Evolutionary conservation across 2,797 vertebrate genomes (phyloP), one percentile per base, ranked within the genome.

Genomic region (Sorex maritimensis): DNA sequence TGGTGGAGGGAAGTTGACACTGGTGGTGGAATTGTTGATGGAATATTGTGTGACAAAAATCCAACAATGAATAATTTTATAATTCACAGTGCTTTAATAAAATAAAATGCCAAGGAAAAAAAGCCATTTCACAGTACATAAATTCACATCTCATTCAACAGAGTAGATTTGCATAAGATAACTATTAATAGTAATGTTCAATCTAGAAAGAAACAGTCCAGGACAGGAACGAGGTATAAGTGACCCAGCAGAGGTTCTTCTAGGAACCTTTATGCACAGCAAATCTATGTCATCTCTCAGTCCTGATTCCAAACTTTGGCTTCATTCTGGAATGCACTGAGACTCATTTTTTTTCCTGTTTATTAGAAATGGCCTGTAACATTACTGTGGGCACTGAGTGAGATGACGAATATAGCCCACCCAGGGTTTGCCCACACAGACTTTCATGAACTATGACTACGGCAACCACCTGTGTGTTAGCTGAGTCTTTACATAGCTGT

Each of bases 101-200:
- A 44, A 44, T 78, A 26, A 13, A 44, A 67, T 80, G 74, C 83
- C 38, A 81, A 63, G 41, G 34, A 34, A 44, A 44, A 44, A 44
- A 44, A 44, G 41, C 41, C 41, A 44, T 44, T 44, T 44, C 41
- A 44, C 41, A 44, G 41, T 44, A 44, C 41, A 44, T 44, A 44
- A 44, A 86, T 73, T 81, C 24, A 81, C 75, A 58, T 55, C 65
- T 88, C 12, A 15, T 9, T 38, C 74, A 68, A n/a, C 58, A 78
- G 38, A 81, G 46, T 79, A 77, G 69, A 92, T 74, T 89, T 49
- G 28, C 58, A 58, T 77, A 38, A 55, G 38, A 83, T 26, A 81
- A 49, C 81, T 78, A 63, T 63, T 49, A 92, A 71, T 44, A 58
- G 82, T 83, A 63, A 81, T 41, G 63, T 58, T 78, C 65, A 21